Evolutionary conservation across 2,888 invertebrate species (phyloP), one percentile per base, ranked within the genome.

Genomic region (Stenichneumon culpator): DNA sequence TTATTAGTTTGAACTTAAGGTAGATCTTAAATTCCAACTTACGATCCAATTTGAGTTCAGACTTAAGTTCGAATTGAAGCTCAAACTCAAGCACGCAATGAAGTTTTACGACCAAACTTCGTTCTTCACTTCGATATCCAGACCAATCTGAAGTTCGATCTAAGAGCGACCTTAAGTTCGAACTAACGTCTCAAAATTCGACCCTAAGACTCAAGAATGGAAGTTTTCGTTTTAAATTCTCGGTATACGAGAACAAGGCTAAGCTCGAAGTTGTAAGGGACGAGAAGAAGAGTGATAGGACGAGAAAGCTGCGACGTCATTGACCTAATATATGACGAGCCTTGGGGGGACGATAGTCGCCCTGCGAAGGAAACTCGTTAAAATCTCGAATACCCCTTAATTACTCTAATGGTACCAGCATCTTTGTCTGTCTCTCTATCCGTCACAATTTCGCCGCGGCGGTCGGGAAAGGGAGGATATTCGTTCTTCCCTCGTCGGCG

Each of bases 401-500:
- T 92, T 92, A 91, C 89, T 83, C 84, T 92, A 91, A 92, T 89
- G 90, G 90, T 88, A 87, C 88, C 70, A 54, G 79, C 89, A 87
- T 90, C 89, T 87, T 88, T 87, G 88, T 89, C 87, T 87, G 86
- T 87, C 89, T 87, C 60, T 63, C 63, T 25, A 32, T 36, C 50
- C 47, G 70, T 70, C 63, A 52, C 60, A 63, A 47, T 32, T 70
- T 47, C 39, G 28, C 28, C 6, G 6, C 19, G 39, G 28, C 63
- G 50, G 63, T 60, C 25, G 25, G 11, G 44, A 28, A 60, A 73
- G 39, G 50, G 50, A 65, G 47, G 50, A 50, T n/a, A 63, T 47
- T 63, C 32, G 32, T n/a, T 57, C 60, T 60, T 28, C 9, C 60
- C 60, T 60, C 25, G 3, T 14, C 6, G 3, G 60, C 19, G 1